Evolutionary conservation across 2,797 vertebrate species (phyloP), one percentile per base, ranked within the genome.

Genomic region (Catostomus latipinnis): DNA sequence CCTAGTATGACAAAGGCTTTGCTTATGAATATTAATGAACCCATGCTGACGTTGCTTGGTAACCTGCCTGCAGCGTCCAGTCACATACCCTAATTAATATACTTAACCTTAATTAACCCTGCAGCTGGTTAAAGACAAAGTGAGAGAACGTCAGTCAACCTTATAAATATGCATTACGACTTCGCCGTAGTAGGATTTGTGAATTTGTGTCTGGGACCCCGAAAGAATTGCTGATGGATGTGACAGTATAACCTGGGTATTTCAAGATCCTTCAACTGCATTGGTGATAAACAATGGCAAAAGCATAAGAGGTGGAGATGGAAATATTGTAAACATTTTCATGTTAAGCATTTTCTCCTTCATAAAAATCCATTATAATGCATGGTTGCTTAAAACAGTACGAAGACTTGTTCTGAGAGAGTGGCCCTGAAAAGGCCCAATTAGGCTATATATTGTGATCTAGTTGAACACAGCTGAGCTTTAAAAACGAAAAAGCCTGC

Each of bases 171-270:
- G 6, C 14, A 72, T 60, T 22, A 50, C 5, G 13, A 0, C 46
- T 60, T 60, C 12, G 4, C 8, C 71, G 46, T 73, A 60, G 71
- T 72, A 58, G 43, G n/a, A n/a, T 60, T 7, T 60, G 54, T 58
- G 4, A 8, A 60, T 72, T 46, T 46, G 56, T 5, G 88, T 6
- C 45, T 87, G 88, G 90, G 89, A 92, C 92, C 92, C 92, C 92
- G 89, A 89, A 93, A 91, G 90, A 89, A 90, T 89, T 90, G 16
- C 48, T 34, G 34, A 34, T 34, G 34, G 13, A 10, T 49, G 34
- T 34, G 57, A 48, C 14, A 18, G 14, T 45, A 87, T 88, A 90
- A 92, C 90, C 91, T 90, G 91, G 88, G 90, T 93, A 91, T 91
- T 93, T 91, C 91, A 89, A 91, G 91, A 60, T 72, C n/a, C 9